Evolutionary conservation across 2,888 invertebrate species (phyloP), one percentile per base, ranked within the genome.

Genomic region (Tuta absoluta): DNA sequence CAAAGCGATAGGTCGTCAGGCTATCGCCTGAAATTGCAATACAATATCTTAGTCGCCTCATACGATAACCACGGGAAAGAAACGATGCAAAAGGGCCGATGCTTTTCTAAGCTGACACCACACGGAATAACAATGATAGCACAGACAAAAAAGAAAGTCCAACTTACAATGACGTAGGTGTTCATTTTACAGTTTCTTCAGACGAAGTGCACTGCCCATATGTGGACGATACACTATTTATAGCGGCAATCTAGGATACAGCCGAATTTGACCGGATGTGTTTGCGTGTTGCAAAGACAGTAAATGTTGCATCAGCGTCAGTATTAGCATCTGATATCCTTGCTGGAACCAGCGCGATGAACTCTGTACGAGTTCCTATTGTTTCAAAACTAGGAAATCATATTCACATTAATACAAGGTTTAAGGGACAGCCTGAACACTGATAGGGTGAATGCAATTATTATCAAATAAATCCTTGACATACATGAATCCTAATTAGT

Each of bases 141-240:
- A 49, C 19, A 49, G 2, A 49, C 49, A 49, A 10, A 49, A 33
- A 56, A 33, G 2, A 33, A 33, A 33, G 17, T 28, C 14, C n/a
- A 69, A 89, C 90, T 90, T 73, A 90, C 90, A 73, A 85, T 80
- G 62, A 88, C 72, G 75, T 78, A 86, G 81, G 84, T 80, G 81
- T 89, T 87, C 90, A 90, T 89, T 67, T 80, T 86, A 69, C 76
- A 72, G 71, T 73, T 65, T 72, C 75, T 75, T 76, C 75, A 81
- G 82, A 82, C 86, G 85, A 89, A 85, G 84, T 90, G 86, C 86
- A 66, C 41, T 38, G 17, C 12, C 19, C 41, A 59, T 38, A 38
- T 48, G 24, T 62, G 7, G 24, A 17, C 11, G 38, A 19, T 19
- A 33, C 33, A 56, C 38, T 67, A 66, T 69, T 65, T 69, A 69